phyloP scores from a whole-genome alignment of 2,797 vertebrate genomes.

The Oreochromis mossambicus region DNA sequence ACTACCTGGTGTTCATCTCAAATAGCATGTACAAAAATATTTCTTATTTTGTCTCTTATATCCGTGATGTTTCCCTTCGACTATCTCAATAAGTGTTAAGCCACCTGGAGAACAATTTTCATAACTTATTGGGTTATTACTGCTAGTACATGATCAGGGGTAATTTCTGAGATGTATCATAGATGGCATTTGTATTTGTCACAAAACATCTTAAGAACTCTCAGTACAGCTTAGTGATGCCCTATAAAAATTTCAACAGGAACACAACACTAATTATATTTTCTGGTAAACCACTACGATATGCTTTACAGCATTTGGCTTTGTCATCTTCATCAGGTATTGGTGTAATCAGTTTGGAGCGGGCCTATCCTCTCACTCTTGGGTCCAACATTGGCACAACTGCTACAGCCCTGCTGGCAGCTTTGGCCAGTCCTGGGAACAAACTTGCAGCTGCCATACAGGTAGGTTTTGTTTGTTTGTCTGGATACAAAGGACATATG shows the following conservation, averaged over 20 bases:
- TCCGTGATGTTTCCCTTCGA: fast-evolving
- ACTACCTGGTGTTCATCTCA: neutral
- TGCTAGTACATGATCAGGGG: neutral
- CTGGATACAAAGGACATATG: neutral
- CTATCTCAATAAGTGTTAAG: neutral
- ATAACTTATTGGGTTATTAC: neutral
- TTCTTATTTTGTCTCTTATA: neutral
- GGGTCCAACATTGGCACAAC: conserved; percentile 83
- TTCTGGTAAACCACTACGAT: neutral
- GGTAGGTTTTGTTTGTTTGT: conserved; percentile 41
- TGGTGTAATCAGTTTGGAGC: conserved; percentile 78
- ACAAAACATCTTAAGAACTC: neutral
- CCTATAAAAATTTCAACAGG: neutral
- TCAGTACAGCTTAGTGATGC: neutral
- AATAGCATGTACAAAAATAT: neutral
- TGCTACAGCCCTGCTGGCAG: conserved; percentile 77
- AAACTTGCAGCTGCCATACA: conserved; percentile 74
- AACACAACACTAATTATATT: neutral
- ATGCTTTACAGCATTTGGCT: neutral
- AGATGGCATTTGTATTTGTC: neutral
- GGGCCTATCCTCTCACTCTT: conserved; percentile 79
- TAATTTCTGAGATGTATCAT: neutral
- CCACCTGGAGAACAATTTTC: neutral
- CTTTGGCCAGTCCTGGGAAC: conserved; percentile 76
- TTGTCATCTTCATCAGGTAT: conserved; percentile 56